Evolutionary conservation across 2,113 vertebrate genomes (phyloP).

Genomic region (Nannospalax galili): DNA sequence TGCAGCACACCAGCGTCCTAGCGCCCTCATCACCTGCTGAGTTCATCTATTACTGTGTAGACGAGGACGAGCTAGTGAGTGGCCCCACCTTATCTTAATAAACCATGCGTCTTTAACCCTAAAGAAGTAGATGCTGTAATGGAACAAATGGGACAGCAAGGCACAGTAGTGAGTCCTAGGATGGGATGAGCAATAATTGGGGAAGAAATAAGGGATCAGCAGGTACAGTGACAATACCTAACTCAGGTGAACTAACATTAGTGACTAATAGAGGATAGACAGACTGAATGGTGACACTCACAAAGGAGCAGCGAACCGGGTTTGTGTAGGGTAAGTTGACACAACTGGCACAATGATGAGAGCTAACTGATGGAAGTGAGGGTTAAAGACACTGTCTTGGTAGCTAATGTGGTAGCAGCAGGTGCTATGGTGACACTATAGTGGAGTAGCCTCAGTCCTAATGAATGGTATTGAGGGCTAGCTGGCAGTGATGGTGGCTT

Average conservation of each 20-base stretch:
- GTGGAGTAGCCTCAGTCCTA: not conserved
- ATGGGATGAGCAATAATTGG: not conserved
- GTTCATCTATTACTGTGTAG: conserved; percentile 82
- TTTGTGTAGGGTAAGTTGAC: not conserved
- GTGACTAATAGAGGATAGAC: not conserved
- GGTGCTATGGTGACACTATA: not conserved
- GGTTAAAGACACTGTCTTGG: not conserved
- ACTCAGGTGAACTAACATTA: not conserved
- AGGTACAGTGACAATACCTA: not conserved
- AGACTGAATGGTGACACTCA: not conserved
- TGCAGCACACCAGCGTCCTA: conserved; percentile 76
- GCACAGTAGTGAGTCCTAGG: not conserved
- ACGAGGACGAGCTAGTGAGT: conserved; percentile 81
- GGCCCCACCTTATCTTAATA: conserved; percentile 62
- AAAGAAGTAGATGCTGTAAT: conserved; percentile 44
- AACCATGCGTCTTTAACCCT: conserved; percentile 36
- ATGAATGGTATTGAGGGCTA: not conserved
- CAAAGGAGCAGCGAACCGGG: not conserved
- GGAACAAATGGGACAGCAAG: not conserved
- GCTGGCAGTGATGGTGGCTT: not conserved
- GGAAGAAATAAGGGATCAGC: not conserved
- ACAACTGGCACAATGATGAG: not conserved
- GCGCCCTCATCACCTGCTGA: conserved; percentile 77
- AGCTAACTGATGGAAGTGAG: not conserved
- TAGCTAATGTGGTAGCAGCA: not conserved